phyloP scores from a whole-genome alignment of 2,888 invertebrate species.

The Synanthedon myopaeformis region DNA sequence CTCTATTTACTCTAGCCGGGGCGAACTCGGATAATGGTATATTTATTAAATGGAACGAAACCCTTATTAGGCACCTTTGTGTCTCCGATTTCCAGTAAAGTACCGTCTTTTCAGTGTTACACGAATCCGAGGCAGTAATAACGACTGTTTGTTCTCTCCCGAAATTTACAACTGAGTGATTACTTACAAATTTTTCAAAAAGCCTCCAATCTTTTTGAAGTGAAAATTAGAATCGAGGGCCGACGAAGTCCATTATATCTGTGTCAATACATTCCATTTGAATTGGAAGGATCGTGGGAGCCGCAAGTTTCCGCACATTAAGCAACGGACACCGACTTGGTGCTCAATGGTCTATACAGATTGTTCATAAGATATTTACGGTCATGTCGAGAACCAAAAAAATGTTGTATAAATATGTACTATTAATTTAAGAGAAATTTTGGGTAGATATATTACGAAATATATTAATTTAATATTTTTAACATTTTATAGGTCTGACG shows the following conservation, averaged over 20 bases:
- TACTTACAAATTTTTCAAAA: neutral
- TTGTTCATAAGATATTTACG: neutral
- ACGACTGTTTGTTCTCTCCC: neutral
- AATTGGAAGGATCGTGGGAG: slow-evolving; percentile 13
- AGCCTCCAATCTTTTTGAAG: neutral
- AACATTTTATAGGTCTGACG: too few relatives aligned
- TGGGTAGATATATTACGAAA: too few relatives aligned
- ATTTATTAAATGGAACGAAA: slow-evolving; percentile 40
- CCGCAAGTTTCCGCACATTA: slow-evolving; percentile 18
- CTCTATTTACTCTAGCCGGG: slow-evolving; percentile 35
- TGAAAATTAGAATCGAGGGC: slow-evolving; percentile 7
- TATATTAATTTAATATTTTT: too few relatives aligned
- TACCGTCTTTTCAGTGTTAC: neutral
- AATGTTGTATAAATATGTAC: too few relatives aligned
- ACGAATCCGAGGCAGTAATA: neutral
- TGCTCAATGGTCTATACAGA: slow-evolving; percentile 4
- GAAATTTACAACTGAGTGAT: neutral
- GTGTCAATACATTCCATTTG: slow-evolving; percentile 16
- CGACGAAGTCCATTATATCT: slow-evolving; percentile 8
- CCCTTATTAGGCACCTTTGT: slow-evolving; percentile 28
- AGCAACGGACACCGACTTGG: slow-evolving; percentile 10
- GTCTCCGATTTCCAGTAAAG: slow-evolving; percentile 5
- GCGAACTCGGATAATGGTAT: slow-evolving; percentile 34
- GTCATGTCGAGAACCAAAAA: too few relatives aligned
- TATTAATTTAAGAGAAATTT: too few relatives aligned